Evolutionary conservation across 2,797 vertebrate genomes (phyloP).

Genomic region (Acomys russatus): DNA sequence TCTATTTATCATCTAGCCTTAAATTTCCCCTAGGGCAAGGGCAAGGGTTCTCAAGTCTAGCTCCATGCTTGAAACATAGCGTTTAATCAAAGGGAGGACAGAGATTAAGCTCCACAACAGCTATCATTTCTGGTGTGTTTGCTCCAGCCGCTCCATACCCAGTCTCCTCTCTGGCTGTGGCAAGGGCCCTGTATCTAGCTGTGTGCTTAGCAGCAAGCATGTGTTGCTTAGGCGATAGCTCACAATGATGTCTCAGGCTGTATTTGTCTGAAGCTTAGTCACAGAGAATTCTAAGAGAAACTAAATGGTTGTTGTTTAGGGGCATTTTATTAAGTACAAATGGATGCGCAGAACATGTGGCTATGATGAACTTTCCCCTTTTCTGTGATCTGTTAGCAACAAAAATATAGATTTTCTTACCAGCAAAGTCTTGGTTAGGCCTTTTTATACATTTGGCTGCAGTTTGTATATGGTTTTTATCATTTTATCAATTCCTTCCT

Average conservation of each 20-base stretch:
- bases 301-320: neutral
- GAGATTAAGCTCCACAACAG: too few species aligned
- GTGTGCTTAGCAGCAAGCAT: neutral
- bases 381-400: neutral
- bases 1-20: neutral
- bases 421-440: neutral
- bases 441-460: conserved; percentile 32
- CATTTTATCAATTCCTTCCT: conserved; percentile 4
- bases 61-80: neutral
- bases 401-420: neutral
- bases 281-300: neutral
- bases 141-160: too few species aligned
- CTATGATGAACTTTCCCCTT: neutral
- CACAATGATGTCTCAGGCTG: neutral
- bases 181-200: neutral
- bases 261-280: neutral
- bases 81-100: neutral
- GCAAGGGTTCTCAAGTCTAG: neutral
- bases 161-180: too few species aligned
- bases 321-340: neutral
- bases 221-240: neutral
- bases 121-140: neutral
- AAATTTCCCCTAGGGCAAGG: neutral
- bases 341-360: neutral
- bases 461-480: neutral